Evolutionary conservation across 2,797 vertebrate species (phyloP).

Genomic region (Chromobotia macracanthus): DNA sequence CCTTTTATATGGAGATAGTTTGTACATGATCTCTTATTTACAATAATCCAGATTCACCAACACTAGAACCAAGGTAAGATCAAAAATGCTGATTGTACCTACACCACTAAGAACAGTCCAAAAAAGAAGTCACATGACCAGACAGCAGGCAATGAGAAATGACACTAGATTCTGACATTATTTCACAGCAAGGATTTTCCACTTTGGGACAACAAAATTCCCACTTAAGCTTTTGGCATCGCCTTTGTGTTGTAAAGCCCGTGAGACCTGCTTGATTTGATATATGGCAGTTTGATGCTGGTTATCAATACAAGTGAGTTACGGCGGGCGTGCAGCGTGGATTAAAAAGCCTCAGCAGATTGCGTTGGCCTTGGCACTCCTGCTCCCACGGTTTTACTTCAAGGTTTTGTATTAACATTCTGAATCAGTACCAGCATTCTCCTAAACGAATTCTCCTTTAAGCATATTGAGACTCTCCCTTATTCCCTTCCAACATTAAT

Average conservation of each 20-base stretch:
- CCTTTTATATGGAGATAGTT: no score
- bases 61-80: conserved; percentile 53
- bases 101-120: conserved; percentile 67
- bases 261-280: conserved; percentile 10
- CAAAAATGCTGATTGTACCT: conserved; percentile 75
- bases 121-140: conserved; percentile 50
- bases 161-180: conserved; percentile 58
- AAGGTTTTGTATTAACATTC: conserved; percentile 72
- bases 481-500: conserved; percentile 78
- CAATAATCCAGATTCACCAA: conserved; percentile 1
- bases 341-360: conserved; percentile 34
- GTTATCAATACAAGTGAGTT: conserved; percentile 54
- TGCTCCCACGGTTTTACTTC: conserved; percentile 37
- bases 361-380: conserved; percentile 35
- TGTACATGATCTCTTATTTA: not conserved
- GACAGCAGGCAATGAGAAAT: conserved; percentile 56
- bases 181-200: conserved; percentile 43
- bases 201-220: conserved; percentile 50
- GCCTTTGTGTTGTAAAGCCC: conserved; percentile 18
- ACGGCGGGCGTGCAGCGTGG: conserved; percentile 6
- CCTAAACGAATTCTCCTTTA: conserved; percentile 73
- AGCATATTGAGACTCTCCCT: conserved; percentile 74
- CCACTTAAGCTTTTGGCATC: conserved; percentile 48
- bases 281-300: conserved; percentile 46
- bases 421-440: conserved; percentile 70